These are phyloP conservation scores for Semicossyphus pulcher DNA, from an alignment of 2,113 vertebrate species.

Conservation along the genomic window DNA sequence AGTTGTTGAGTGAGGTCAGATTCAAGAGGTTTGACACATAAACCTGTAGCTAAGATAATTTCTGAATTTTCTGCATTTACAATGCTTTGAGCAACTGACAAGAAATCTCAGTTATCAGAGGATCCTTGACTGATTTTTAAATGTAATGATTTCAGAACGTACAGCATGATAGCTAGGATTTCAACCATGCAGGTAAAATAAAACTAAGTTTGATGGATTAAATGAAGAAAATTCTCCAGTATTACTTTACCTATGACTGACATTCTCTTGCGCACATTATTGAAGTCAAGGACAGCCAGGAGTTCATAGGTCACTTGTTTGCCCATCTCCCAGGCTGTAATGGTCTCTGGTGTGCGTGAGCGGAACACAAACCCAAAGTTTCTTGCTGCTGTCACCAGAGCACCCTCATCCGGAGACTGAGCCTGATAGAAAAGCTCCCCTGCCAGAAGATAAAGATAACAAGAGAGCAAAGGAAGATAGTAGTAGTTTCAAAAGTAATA, in stretches of 20 bases:
- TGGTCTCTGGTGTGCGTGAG: conserved; percentile 90
- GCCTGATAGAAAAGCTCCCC: conserved; percentile 92
- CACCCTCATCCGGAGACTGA: conserved; percentile 97
- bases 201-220: too few species aligned
- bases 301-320: conserved; percentile 85
- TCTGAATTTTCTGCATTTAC: too few species aligned
- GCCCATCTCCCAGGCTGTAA: conserved; percentile 90
- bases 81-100: too few species aligned
- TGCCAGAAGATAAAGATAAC: conserved; percentile 53
- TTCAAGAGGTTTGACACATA: not conserved
- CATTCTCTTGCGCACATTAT: conserved; percentile 95
- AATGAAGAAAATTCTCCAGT: not conserved
- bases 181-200: too few species aligned
- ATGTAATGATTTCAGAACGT: too few species aligned
- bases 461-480: not conserved
- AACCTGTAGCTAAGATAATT: not conserved
- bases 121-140: too few species aligned
- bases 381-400: conserved; percentile 93
- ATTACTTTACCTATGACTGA: conserved; percentile 88
- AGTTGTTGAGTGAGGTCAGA: not conserved
- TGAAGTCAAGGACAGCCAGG: conserved; percentile 94
- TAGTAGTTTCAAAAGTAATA: too few species aligned
- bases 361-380: conserved; percentile 96
- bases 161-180: too few species aligned
- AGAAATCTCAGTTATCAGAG: too few species aligned